These are phyloP conservation scores for Balaeniceps rex DNA, from an alignment of 2,113 vertebrate genomes.

Conservation along the genomic window DNA sequence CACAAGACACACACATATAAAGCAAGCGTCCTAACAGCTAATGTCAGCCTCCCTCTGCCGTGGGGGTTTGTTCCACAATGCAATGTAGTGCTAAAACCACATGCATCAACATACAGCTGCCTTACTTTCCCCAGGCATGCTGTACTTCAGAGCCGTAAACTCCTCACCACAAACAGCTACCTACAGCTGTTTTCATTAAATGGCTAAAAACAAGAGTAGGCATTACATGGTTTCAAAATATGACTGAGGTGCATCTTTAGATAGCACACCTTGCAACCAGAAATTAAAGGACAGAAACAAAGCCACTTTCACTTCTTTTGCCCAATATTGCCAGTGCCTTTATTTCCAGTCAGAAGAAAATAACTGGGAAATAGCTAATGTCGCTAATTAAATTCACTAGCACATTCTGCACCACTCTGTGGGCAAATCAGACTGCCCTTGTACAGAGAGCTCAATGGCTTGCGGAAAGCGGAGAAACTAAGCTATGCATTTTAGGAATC, in stretches of 20 bases:
- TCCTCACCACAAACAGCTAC: neutral
- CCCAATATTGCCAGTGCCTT: neutral
- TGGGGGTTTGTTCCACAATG: neutral
- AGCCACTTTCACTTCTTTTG: neutral
- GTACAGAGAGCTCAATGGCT: neutral
- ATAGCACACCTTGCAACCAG: neutral
- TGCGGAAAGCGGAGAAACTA: neutral
- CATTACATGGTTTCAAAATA: neutral
- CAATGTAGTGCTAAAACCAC: neutral
- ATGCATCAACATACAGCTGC: rapidly evolving
- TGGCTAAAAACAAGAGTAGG: neutral
- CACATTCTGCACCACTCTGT: neutral
- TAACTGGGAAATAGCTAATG: neutral
- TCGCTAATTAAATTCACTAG: neutral
- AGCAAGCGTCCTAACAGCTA: neutral
- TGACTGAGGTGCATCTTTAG: rapidly evolving
- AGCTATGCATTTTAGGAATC: neutral
- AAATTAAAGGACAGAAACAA: neutral
- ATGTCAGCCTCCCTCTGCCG: neutral
- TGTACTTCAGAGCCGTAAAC: neutral
- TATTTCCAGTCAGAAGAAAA: neutral
- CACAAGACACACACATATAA: neutral
- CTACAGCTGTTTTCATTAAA: neutral
- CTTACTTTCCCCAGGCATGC: neutral
- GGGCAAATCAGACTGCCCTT: neutral